Base-by-base conservation (phyloP, 2,888 invertebrate genomes). In the Brenthis daphne region DNA sequence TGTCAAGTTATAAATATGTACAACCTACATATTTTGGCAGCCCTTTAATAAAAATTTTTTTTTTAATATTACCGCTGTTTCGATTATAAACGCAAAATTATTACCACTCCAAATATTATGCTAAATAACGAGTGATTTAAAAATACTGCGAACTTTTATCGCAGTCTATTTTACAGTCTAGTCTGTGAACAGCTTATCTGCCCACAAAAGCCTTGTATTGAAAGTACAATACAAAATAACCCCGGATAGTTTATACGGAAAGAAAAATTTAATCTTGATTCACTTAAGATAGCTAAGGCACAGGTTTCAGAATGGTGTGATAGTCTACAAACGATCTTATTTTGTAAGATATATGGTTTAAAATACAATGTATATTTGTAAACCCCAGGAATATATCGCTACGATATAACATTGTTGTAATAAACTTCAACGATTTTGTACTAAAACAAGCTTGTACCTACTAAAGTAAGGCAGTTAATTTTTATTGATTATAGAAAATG, bases 151-250 rank as follows among this genome's bases (percentile, higher is more conserved):
- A 64, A 54, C 66, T 68, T 55, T 70, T 73, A 73, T 70, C 73
- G 53, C 65, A 65, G 48, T 53, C 71, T 76, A 76, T 77, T 74
- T 65, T 64, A 57, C 67, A 67, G 71, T 73, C 74, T 72, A 71
- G 70, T 73, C 74, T 66, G 77, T 75, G 77, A 75, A 74, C 71
- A 69, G 73, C 72, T 77, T 79, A 79, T 77, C 77, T 74, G 69
- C 67, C 74, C 72, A 75, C 77, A 76, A 76, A 73, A 73, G 74
- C 64, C 71, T 65, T 73, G 68, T 71, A 75, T 74, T 71, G 73
- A 72, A 73, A 74, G 54, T 69, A 68, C 64, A 61, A 69, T 65
- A 72, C 69, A 66, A 69, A 73, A 73, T 71, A 65, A 57, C 66
- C 67, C 56, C 20, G 33, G 50, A 57, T 65, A 63, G 61, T 65